Conservation (phyloP, 2,113 vertebrate species). For the Dipodomys merriami region DNA sequence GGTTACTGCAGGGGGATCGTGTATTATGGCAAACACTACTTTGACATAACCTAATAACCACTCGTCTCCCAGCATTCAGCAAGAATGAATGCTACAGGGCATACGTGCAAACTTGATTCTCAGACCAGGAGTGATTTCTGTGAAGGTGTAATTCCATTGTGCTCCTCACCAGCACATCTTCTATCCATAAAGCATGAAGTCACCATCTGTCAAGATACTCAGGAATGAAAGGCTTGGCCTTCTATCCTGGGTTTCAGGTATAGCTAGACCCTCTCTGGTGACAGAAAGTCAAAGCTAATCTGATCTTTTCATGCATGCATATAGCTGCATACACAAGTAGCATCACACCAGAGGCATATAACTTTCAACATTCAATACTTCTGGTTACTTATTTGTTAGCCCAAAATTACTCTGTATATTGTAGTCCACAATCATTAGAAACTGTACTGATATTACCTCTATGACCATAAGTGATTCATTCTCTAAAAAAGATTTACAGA, state of each 20-base stretch:
- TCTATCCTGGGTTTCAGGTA: slow-evolving; percentile 78
- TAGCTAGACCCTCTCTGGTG: slow-evolving; percentile 80
- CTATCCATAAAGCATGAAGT: slow-evolving; percentile 75
- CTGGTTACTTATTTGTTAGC: slow-evolving; percentile 55
- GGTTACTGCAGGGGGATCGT: slow-evolving; percentile 65
- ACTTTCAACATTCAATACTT: neutral
- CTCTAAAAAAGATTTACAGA: neutral
- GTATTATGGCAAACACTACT: slow-evolving; percentile 70
- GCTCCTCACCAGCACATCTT: slow-evolving; percentile 68
- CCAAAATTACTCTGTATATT: slow-evolving; percentile 37
- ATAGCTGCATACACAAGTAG: neutral
- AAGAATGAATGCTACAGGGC: slow-evolving; percentile 75
- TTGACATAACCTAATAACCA: slow-evolving; percentile 78
- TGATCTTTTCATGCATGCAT: slow-evolving; percentile 75
- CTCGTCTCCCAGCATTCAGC: slow-evolving; percentile 56
- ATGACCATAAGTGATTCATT: neutral
- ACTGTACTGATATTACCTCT: slow-evolving; percentile 8
- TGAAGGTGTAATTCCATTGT: slow-evolving; percentile 81
- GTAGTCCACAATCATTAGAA: slow-evolving; percentile 24
- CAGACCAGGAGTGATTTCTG: slow-evolving; percentile 81
- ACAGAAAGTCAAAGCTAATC: slow-evolving; percentile 84
- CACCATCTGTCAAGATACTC: slow-evolving; percentile 80
- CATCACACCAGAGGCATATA: neutral
- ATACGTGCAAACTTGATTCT: slow-evolving; percentile 79
- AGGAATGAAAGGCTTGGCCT: slow-evolving; percentile 83